Percentiles rank a stretch among this genome's conserved stretches.
Evolutionary conservation across 1,140 invertebrate genomes (phyloP).

Genomic region (Popillia japonica): DNA sequence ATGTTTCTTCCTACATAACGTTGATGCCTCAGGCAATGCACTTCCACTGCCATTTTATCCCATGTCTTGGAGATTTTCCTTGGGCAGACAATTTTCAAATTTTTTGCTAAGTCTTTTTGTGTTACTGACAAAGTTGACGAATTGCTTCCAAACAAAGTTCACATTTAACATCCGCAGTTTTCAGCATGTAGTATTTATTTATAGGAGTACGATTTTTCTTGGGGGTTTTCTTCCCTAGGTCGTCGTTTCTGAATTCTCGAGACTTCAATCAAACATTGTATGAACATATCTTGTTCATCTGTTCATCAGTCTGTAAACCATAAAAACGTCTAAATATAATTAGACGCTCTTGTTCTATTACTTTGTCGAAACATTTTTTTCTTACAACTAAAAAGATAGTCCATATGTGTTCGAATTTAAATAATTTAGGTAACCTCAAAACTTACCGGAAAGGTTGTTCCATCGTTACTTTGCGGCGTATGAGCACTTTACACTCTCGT

Average conservation of each 20-base stretch:
- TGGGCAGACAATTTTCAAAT: background rate
- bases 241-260: slow-evolving; percentile 9
- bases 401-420: background rate
- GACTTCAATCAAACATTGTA: background rate
- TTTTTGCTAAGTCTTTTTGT: background rate
- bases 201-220: background rate
- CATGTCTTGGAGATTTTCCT: background rate
- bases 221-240: background rate
- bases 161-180: slow-evolving; percentile 1
- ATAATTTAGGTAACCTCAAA: slow-evolving; percentile 11
- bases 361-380: slow-evolving; percentile 4
- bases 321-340: slow-evolving; percentile 8
- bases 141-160: background rate
- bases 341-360: background rate
- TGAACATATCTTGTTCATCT: slow-evolving; percentile 4
- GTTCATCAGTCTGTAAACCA: background rate
- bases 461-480: too few relatives aligned
- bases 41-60: too few relatives aligned
- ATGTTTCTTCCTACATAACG: background rate
- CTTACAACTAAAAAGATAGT: slow-evolving; percentile 1
- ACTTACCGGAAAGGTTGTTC: background rate
- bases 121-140: background rate
- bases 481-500: too few relatives aligned
- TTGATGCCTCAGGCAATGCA: background rate
- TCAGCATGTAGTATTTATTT: background rate